Evolutionary conservation across 64 coral and sea anemone genomes (phyloP).

Genomic region (Montipora efflorescens): DNA sequence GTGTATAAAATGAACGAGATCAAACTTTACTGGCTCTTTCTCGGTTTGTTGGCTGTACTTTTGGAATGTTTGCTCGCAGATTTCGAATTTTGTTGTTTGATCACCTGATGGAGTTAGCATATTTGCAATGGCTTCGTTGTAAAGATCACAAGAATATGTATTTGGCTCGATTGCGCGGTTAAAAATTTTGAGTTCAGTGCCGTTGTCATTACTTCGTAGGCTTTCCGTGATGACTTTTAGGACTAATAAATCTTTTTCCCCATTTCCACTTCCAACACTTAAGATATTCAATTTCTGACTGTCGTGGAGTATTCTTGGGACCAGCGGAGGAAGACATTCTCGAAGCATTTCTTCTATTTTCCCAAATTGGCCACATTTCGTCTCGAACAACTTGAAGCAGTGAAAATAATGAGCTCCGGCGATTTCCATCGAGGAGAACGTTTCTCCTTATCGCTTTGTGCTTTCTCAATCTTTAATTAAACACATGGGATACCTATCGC

Average conservation of each 20-base stretch:
- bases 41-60: background rate
- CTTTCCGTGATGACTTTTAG: constrained; percentile 8
- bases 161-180: constrained; percentile 33
- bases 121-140: background rate
- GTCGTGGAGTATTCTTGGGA: constrained; percentile 51
- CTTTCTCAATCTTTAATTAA: too few relatives aligned
- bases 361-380: too few relatives aligned
- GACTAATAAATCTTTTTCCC: background rate
- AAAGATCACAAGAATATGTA: background rate
- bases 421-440: too few relatives aligned
- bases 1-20: constrained; percentile 34
- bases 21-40: background rate
- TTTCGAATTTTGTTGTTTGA: background rate
- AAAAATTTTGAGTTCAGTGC: background rate
- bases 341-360: background rate
- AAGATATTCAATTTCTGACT: constrained; percentile 24
- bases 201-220: background rate
- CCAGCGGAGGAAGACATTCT: background rate
- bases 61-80: background rate
- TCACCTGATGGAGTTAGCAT: background rate
- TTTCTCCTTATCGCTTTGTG: too few relatives aligned
- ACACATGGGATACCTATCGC: too few relatives aligned
- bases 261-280: constrained; percentile 21
- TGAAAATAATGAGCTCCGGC: too few relatives aligned
- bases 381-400: too few relatives aligned